Base-by-base conservation (phyloP, 2,888 invertebrate species). In the Seira sanloemensis region DNA sequence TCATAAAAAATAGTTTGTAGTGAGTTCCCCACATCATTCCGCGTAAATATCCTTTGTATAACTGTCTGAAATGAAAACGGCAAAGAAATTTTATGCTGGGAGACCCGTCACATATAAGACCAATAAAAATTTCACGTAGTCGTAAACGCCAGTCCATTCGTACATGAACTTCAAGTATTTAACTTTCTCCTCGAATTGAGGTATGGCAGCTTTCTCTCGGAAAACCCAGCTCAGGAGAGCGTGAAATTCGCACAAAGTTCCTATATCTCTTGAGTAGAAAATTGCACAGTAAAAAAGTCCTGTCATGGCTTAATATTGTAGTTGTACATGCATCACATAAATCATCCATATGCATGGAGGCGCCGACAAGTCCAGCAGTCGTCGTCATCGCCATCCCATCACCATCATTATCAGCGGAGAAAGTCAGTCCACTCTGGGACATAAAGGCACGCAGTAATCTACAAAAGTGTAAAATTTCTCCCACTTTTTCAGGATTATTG, bases 291-390 rank as follows among this genome's bases (percentile, higher is more conserved):
- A 21, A 16, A 66, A 21, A 66, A 66, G 1, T 27, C 18, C 24
- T n/a, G 68, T 16, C 27, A 27, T 68, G 24, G 26, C 26, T 26
- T 68, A 23, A 24, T 18, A 27, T 68, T 27, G 68, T 68, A 26
- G 5, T 27, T 9, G 27, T 9, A 7, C 68, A 68, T 26, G 27
- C 18, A 68, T n/a, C 7, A 27, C 76, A 76, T 69, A 78, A 78
- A 78, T 72, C 71, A 69, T 78, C 54, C 78, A 72, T 72, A 78
- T 78, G 78, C 78, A 78, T 78, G 78, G 23, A 65, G 72, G 78
- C 72, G 65, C 72, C 69, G 78, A 78, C 78, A 72, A 72, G 72
- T 69, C 66, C 72, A 65, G 72, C 23, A 12, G 5, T 37, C 4
- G 37, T 37, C 37, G 37, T 7, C 37, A 37, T 37, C 37, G 5